These are phyloP conservation scores for Hoplostethus atlanticus DNA, from an alignment of 2,797 vertebrate genomes.

Conservation along the genomic window DNA sequence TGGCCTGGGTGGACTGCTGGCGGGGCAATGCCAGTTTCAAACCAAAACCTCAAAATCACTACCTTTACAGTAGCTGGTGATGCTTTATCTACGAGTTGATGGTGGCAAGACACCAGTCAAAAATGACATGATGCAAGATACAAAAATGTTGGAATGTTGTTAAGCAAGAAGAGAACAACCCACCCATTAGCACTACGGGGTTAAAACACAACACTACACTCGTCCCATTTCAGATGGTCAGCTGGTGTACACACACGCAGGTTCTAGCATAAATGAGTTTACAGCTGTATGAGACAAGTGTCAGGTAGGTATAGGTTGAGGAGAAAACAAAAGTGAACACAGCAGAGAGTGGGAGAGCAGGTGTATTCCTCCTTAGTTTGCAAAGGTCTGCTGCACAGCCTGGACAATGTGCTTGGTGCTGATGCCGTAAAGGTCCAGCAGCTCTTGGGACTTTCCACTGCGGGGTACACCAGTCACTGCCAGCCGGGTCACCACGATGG, in stretches of 20 bases:
- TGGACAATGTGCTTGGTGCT: slow-evolving; percentile 84
- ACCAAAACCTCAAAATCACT: neutral
- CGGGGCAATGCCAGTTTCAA: neutral
- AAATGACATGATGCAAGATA: neutral
- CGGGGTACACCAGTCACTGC: slow-evolving; percentile 85
- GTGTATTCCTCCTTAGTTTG: slow-evolving; percentile 72
- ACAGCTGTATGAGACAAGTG: neutral
- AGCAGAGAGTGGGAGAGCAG: neutral
- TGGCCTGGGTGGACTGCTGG: neutral
- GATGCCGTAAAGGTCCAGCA: slow-evolving; percentile 89
- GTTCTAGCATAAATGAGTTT: slow-evolving; percentile 8
- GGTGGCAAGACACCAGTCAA: slow-evolving; percentile 1
- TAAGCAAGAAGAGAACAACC: neutral
- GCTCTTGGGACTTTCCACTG: slow-evolving; percentile 85
- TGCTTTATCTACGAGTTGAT: neutral
- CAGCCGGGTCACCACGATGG: slow-evolving; percentile 86
- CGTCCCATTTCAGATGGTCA: neutral
- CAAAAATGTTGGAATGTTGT: slow-evolving; percentile 23
- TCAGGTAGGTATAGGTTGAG: slow-evolving; percentile 24
- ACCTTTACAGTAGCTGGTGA: slow-evolving; percentile 33
- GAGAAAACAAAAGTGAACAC: neutral
- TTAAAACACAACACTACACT: slow-evolving; percentile 1
- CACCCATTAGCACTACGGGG: neutral
- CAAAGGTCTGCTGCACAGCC: slow-evolving; percentile 84
- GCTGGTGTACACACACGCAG: slow-evolving; percentile 3